Base-by-base conservation (phyloP, 2,113 vertebrate genomes). In the Serinus canaria region DNA sequence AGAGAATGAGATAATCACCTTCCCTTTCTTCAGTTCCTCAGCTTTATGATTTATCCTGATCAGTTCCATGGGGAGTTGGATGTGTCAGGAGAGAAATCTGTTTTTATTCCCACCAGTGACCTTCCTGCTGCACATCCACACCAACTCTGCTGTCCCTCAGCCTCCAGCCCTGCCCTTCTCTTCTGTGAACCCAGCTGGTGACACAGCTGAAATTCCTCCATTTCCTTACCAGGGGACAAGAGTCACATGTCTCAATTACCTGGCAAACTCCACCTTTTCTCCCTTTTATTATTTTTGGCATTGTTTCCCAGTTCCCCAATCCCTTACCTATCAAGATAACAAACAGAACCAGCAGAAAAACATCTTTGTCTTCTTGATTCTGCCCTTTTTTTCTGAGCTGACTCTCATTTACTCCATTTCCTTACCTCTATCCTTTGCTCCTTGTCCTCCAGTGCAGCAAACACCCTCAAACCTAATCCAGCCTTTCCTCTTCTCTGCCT, bases 101-200 rank as follows among this genome's bases (percentile, higher is more conserved):
- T 5, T 15, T 30, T 62, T 64, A 58, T 39, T 15, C 25, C 28
- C 62, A 6, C 27, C 24, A 27, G 49, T 21, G 59, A 55, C 17
- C 41, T 62, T 95, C n/a, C 50, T 87, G 30, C 13, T 74, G 41
- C 28, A n/a, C 22, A 70, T 13, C n/a, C 73, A 73, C 49, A 86
- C 3, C 63, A 63, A 31, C 87, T 37, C 4, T 47, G 25, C 72
- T 72, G 19, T 10, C 47, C 13, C 19, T 21, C 60, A 46, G 7
- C 2, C 50, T 10, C 46, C 0, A 31, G 10, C 31, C 8, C 59
- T 10, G 5, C 28, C 28, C 9, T 50, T 30, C 23, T 56, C 22
- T 22, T 44, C 35, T 52, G 39, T 63, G 50, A 24, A 41, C 12
- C 3, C 56, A n/a, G 19, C 13, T 43, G 7, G 23, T 64, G 13